Base-by-base conservation (phyloP, 2,888 invertebrate species). In the Hirudinaria manillensis region DNA sequence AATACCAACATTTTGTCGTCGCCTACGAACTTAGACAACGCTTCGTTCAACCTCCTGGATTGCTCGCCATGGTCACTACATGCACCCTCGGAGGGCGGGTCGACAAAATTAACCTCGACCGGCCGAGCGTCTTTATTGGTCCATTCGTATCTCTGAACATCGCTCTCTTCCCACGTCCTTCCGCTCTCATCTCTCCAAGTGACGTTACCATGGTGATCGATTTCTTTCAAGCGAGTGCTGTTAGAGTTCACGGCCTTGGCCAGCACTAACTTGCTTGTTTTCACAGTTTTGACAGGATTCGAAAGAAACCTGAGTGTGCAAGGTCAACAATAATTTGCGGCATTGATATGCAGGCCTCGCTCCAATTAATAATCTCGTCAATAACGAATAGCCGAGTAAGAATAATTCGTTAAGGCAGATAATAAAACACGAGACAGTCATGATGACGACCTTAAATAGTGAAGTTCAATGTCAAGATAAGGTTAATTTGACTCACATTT, bases 141-240 rank as follows among this genome's bases (percentile, higher is more conserved):
- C 75, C 75, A 75, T 34, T 72, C 72, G 24, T 72, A 72, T 24
- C 61, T 32, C 65, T 75, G 75, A 0, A 68, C 68, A 53, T 75
- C 75, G 13, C 66, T 65, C 36, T 75, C 75, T 38, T 55, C 66
- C 75, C 75, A 75, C 3, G 65, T 32, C 19, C 53, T 55, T 27
- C 70, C 56, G 65, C 55, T 74, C 29, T 24, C 45, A 36, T 73
- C 73, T 61, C 51, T 66, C 21, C 72, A 76, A n/a, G 34, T 61
- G 24, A 67, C 72, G 4, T 24, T 76, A 16, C 76, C 76, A 32
- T 73, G 67, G 36, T 24, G 34, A 27, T 73, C 76, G 32, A 74
- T 67, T 38, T 67, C 68, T 36, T 74, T 74, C n/a, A 76, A 74
- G 19, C 70, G 74, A n/a, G 68, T 65, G 0, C 55, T 68, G 29